Base-by-base conservation (phyloP, 2,888 invertebrate species). In the Blastobasis adustella region DNA sequence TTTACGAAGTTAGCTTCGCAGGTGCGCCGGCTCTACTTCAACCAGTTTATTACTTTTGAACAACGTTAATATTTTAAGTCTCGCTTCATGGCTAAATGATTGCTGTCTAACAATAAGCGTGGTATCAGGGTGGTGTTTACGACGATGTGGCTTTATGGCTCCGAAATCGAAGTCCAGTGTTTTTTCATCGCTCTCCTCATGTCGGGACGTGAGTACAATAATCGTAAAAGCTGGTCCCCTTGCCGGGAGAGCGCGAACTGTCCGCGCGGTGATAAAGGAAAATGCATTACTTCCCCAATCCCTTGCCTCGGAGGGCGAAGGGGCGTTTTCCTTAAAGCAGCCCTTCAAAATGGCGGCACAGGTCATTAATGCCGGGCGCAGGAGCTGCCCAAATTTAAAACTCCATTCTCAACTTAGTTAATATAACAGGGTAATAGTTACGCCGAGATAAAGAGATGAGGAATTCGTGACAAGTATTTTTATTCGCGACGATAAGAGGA, bases 221-320 rank as follows among this genome's bases (percentile, higher is more conserved):
- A 84, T 79, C 86, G 82, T 87, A 86, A 87, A 88, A 84, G 72
- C 68, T 66, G 69, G 70, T 67, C 79, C 82, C 82, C 82, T 79
- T 71, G 74, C 73, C 73, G 78, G 79, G 73, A 42, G 8, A 42
- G 10, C 42, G 76, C 74, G 74, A 83, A 81, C 82, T 83, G 86
- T 84, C 84, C 79, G 76, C 80, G 67, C 65, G 73, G 78, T 75
- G 82, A 86, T 86, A 86, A 87, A 86, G 79, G 82, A 81, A 86
- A 87, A 87, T 82, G 85, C 87, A 86, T 87, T 86, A 83, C 84
- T 79, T 85, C 81, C 85, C 82, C 68, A 65, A 66, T 58, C 63
- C 61, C 23, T 23, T 23, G 23, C 63, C 61, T 63, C 60, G 63
- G 73, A 74, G 74, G 72, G 77, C 59, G 70, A 66, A 60, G 56